Evolutionary conservation across 92 coral and sea anemone species (phyloP), one percentile per base, ranked within the genome.

Genomic region (Diadumene lineata): DNA sequence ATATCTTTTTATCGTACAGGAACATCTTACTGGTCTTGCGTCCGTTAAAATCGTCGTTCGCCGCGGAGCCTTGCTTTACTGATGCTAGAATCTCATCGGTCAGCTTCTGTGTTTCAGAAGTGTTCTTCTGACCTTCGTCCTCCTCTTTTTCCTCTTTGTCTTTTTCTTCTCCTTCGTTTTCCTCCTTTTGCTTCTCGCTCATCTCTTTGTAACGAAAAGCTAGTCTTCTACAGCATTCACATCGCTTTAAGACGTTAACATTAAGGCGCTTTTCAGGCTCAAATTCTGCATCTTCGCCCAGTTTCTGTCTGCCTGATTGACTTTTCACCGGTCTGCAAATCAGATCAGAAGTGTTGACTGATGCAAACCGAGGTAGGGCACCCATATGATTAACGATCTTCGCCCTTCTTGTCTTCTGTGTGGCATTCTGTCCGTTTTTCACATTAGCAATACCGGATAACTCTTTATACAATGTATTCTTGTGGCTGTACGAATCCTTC

Each of bases 221-320:
- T 16, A 83, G 58, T n/a, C 92, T 72, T 61, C 86, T 71, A 31
- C 96, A 90, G 29, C 96, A 90, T 46, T 90, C 96, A 43, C 96
- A 90, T 30, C 90, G 75, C 69, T 87, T 88, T 55, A 87, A 32
- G 10, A 84, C 80, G 43, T 81, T 88, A 28, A 84, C 93, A 27
- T 87, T 87, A 11, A 87, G 82, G 2, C 88, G 82, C 17, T 80
- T 76, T 53, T 78, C 82, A 0, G 65, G 76, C 64, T 78, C 82
- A 28, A 78, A 43, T 22, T 78, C 82, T 2, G 73, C 18, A 28
- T 79, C 92, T 72, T 87, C 69, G 2, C 50, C 43, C 23, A 57
- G 56, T 56, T 69, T 77, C 56, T 86, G 83, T 25, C 66, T 74
- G 19, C 66, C 68, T 6, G 72, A 32, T 31, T 81, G 83, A 38